Conservation (phyloP, 2,888 invertebrate genomes). For the Deilephila porcellus region DNA sequence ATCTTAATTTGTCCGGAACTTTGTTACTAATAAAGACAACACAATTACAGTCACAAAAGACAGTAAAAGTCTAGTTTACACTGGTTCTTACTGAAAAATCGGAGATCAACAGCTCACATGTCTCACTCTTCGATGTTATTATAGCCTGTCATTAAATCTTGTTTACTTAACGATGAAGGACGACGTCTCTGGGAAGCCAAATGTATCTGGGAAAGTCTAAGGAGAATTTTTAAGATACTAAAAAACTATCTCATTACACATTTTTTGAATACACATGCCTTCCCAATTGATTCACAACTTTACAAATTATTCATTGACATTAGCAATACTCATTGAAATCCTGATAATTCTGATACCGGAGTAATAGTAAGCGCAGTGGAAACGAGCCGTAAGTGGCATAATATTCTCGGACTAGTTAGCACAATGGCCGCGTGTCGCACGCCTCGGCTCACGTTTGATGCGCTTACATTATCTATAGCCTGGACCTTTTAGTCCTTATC, state of each 20-base stretch:
- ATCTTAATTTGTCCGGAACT: background rate
- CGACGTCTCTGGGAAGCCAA: too few relatives aligned
- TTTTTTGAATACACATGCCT: too few relatives aligned
- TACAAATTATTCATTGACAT: too few relatives aligned
- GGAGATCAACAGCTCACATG: too few relatives aligned
- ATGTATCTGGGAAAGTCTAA: too few relatives aligned
- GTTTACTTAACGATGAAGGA: background rate
- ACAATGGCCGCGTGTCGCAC: constrained; percentile 53
- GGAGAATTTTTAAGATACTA: too few relatives aligned
- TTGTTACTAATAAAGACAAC: too few relatives aligned
- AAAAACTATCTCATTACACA: too few relatives aligned
- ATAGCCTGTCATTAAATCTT: background rate
- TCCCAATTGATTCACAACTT: too few relatives aligned
- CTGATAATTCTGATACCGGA: background rate
- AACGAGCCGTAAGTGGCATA: constrained; percentile 47
- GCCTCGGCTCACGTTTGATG: constrained; percentile 52
- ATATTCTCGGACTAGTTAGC: constrained; percentile 58
- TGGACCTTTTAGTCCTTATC: background rate
- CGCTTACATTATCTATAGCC: constrained; percentile 49
- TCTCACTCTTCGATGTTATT: background rate
- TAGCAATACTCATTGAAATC: background rate
- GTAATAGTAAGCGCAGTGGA: constrained; percentile 26
- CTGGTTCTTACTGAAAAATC: too few relatives aligned
- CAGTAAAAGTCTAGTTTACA: too few relatives aligned
- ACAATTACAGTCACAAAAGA: too few relatives aligned